Evolutionary conservation across 2,888 invertebrate species (phyloP).

Genomic region (Cylloceria caligata): DNA sequence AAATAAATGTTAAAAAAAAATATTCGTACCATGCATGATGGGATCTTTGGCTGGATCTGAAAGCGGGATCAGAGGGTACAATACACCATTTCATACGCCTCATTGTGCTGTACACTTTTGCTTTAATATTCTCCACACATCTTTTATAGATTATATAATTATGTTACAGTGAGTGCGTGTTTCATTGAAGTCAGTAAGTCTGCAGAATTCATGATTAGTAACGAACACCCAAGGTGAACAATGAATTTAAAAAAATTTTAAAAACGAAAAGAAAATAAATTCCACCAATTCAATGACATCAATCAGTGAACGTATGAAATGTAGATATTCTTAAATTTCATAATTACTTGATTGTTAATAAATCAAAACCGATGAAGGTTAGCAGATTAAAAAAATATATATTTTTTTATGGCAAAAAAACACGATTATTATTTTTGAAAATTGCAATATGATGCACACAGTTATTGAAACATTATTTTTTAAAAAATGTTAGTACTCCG

Average conservation of each 20-base stretch:
- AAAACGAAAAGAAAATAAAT: constrained; percentile 44
- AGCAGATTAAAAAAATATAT: neutral
- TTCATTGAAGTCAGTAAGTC: constrained; percentile 75
- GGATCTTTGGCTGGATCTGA: constrained; percentile 70
- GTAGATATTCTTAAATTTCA: constrained; percentile 50
- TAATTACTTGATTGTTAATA: neutral
- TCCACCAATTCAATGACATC: constrained; percentile 75
- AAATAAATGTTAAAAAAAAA: constrained; percentile 53
- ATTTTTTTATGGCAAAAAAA: constrained; percentile 29
- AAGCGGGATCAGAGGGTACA: constrained; percentile 77
- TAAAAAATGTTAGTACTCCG: neutral
- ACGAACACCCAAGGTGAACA: constrained; percentile 23
- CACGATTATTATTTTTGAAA: constrained; percentile 4
- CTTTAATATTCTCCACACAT: constrained; percentile 78
- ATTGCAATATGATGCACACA: constrained; percentile 5
- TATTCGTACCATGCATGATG: constrained; percentile 73
- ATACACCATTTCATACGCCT: constrained; percentile 77
- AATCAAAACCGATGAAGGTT: neutral
- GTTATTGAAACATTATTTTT: neutral
- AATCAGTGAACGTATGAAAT: constrained; percentile 79
- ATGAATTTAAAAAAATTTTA: constrained; percentile 55
- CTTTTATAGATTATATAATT: constrained; percentile 72
- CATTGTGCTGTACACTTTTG: constrained; percentile 76
- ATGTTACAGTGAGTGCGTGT: constrained; percentile 79
- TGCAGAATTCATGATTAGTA: constrained; percentile 67